A percentile compares a stretch with the other conserved stretches of the same genome.
Conservation (phyloP, 2,797 vertebrate species). For the Eulemur coronatus region DNA sequence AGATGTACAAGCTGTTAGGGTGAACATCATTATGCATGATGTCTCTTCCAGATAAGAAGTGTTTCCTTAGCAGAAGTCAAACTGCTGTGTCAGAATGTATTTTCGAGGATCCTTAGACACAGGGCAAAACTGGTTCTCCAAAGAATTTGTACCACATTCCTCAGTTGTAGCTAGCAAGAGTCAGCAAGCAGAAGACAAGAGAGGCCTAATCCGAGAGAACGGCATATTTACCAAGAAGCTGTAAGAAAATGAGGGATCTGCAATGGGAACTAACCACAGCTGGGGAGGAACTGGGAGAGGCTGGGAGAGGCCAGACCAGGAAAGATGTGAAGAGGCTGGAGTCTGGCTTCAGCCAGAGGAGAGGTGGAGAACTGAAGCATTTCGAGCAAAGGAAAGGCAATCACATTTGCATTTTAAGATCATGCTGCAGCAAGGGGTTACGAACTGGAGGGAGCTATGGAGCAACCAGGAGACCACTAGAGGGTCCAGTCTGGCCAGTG, state of each 20-base stretch:
- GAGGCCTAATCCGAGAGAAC: not conserved
- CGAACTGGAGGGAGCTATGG: not conserved
- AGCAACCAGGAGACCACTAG: accelerated
- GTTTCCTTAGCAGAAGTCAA: not conserved
- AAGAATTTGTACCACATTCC: not conserved
- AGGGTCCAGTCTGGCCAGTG: not conserved
- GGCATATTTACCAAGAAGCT: not conserved
- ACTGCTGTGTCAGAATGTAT: not conserved
- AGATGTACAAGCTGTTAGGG: accelerated
- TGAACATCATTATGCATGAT: accelerated
- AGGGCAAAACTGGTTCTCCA: not conserved
- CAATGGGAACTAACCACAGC: not conserved
- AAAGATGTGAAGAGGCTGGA: not conserved
- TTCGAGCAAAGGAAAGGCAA: not conserved
- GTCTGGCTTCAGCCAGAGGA: not conserved
- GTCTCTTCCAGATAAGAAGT: not conserved
- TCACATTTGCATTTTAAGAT: not conserved
- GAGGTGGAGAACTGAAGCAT: not conserved
- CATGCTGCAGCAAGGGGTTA: no score
- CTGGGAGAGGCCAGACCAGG: not conserved
- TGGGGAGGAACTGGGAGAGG: not conserved
- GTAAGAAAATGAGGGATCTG: not conserved
- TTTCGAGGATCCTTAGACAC: not conserved
- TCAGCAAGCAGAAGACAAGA: not conserved
- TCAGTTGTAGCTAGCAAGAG: not conserved